A percentile compares a stretch with the other conserved stretches of the same genome.
Conservation (phyloP, 2,797 vertebrate genomes). For the Hyperoplus immaculatus region DNA sequence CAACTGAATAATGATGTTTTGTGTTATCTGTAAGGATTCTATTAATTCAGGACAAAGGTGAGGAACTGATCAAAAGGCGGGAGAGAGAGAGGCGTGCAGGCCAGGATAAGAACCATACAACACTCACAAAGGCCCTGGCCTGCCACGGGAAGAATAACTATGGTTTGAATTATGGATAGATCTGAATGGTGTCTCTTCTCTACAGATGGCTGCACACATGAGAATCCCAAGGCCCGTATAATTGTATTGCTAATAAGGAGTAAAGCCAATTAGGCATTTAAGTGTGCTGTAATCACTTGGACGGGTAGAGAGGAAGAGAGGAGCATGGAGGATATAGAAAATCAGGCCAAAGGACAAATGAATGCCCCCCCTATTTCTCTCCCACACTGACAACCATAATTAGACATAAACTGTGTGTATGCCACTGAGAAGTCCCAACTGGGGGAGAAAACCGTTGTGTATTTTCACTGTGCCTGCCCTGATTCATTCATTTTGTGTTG, state of each 20-base stretch:
- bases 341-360: constrained; percentile 85
- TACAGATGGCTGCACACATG: constrained; percentile 97
- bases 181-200: constrained; percentile 94
- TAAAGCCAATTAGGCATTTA: constrained; percentile 99
- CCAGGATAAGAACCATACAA: constrained; percentile 91
- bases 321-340: constrained; percentile 88
- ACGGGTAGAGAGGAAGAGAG: constrained; percentile 90
- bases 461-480: constrained; percentile 83
- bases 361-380: constrained; percentile 75
- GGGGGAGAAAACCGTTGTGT: constrained; percentile 87
- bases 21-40: constrained; percentile 64
- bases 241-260: constrained; percentile 99
- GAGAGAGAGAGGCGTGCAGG: constrained; percentile 79
- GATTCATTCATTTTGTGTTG: constrained; percentile 68
- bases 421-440: constrained; percentile 90
- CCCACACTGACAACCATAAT: constrained; percentile 92
- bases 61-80: constrained; percentile 83
- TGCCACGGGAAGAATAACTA: constrained; percentile 91
- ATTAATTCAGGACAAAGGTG: constrained; percentile 70
- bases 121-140: constrained; percentile 87
- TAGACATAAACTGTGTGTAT: constrained; percentile 90
- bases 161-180: constrained; percentile 97
- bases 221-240: constrained; percentile 95
- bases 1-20: constrained; percentile 46
- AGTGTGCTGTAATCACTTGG: constrained; percentile 98